Evolutionary conservation across 1,140 invertebrate genomes (phyloP), one percentile per base, ranked within the genome.

Genomic region (Cydia splendana): DNA sequence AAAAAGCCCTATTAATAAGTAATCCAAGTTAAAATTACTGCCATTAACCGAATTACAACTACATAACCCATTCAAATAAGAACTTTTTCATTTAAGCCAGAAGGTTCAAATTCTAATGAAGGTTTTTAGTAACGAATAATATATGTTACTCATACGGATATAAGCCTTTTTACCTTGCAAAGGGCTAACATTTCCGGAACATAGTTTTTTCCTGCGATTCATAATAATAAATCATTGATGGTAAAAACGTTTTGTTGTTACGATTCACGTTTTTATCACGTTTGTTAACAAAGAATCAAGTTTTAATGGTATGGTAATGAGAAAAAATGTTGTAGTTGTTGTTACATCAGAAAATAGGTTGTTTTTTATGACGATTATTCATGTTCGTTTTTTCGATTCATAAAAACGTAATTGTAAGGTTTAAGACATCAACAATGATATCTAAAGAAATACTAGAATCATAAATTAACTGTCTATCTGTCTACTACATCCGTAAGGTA

Each of bases 111-210:
- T 53, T 53, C 9, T 62, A 24, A 24, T 12, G 10, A 24, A 18
- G 18, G 7, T 62, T 20, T 34, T 24, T 62, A 3, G 18, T 62
- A 62, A 18, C 9, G 7, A 10, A 24, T 30, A 24, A 30, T 30
- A 4, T 62, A 62, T 20, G n/a, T 62, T 18, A 62, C 51, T n/a
- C 53, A 20, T 62, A 24, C 18, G 51, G 15, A 53, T 9, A 24
- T 62, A 62, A 7, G 53, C 6, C 57, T 7, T 62, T 62, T 62
- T 62, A 7, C 0, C n/a, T 4, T 34, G 13, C 7, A 38, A 30
- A n/a, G 65, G 65, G 12, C 65, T 65, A 12, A 65, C 65, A n/a
- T 67, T 67, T 67, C 65, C 65, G 65, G 65, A 67, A 67, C 28
- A 38, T 18, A 18, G 51, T 67, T 67, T 67, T 67, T 67, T 67